Evolutionary conservation across 2,113 vertebrate species (phyloP), one percentile per base, ranked within the genome.

Genomic region (Pterocles gutturalis): DNA sequence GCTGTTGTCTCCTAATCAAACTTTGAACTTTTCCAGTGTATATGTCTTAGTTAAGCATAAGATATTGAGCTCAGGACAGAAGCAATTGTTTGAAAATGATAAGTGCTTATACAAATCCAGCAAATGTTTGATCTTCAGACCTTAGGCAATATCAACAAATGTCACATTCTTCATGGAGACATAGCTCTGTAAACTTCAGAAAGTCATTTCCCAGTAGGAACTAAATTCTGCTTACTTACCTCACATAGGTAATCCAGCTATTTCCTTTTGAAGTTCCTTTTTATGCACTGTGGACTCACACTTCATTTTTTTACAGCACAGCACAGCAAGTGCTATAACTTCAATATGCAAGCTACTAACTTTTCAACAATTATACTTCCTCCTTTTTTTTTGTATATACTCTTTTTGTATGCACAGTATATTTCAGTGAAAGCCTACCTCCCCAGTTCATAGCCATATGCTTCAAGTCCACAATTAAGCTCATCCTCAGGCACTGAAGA

Each of bases 341-440:
- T 90, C n/a, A 81, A 87, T 34, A 84, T 43, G 11, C n/a, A 72
- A n/a, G 58, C 8, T 70, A 75, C 60, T 36, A 33, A 15, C 83
- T 90, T 90, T 65, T 93, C 72, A 89, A 49, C 17, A 71, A 79
- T 5, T 4, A 57, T 22, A 54, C 90, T 79, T 84, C 34, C 12
- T 28, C 20, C 57, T 60, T 48, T 69, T 88, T 46, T 89, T 79
- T 85, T 76, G 45, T 58, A 67, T 81, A 41, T 38, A 36, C 16
- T 90, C 36, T 69, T 34, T 70, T 91, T 62, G 21, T 57, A 33
- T 65, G 45, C 8, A 22, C 38, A 62, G 71, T 38, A n/a, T 53
- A 95, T 61, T 77, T 78, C 79, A 91, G 29, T 62, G 62, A 93
- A 76, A 80, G 13, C 36, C 86, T 55, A 62, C 92, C n/a, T 92